Evolutionary conservation across 2,797 vertebrate genomes (phyloP), one percentile per base, ranked within the genome.

Genomic region (Aeoliscus strigatus): DNA sequence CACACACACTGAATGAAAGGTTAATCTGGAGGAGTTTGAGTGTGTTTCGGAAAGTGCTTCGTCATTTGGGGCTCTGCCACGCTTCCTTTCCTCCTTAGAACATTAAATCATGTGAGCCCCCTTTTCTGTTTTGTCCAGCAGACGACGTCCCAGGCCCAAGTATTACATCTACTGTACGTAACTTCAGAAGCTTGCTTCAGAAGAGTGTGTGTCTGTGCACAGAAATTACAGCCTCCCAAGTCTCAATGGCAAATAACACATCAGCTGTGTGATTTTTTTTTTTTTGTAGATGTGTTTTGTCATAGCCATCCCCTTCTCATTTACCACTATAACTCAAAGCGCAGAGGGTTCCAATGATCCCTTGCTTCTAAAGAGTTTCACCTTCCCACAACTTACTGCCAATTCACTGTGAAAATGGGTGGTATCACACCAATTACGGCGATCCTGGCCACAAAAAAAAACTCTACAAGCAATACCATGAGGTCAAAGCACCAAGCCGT

Each of bases 11-110:
- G 35, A 41, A 65, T 74, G 55, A 78, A 71, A 65, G 51, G 54
- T 36, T 79, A 43, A 66, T 80, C 68, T 75, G 11, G 8, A 64
- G 65, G 56, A 53, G 58, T 52, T 62, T 49, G 61, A 73, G 68
- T 44, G 53, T 58, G 63, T 60, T n/a, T 66, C 51, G 51, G 24
- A 53, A 60, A 70, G 62, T 70, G 71, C 75, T 77, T 73, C 78
- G 77, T 66, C 74, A 75, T 78, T 64, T 66, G 73, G 70, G 61
- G 48, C 53, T 47, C 53, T 63, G 71, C 68, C 73, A 74, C 57
- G 65, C 67, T 66, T 80, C 79, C 48, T 64, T 65, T 70, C 59
- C 62, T 58, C 72, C 47, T 53, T 63, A 70, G 74, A 68, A 81
- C 74, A 73, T 76, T 55, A 65, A 73, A 82, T 69, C 61, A 72